These are phyloP conservation scores for Seira sanloemensis DNA, from an alignment of 2,888 invertebrate genomes.

Conservation along the genomic window DNA sequence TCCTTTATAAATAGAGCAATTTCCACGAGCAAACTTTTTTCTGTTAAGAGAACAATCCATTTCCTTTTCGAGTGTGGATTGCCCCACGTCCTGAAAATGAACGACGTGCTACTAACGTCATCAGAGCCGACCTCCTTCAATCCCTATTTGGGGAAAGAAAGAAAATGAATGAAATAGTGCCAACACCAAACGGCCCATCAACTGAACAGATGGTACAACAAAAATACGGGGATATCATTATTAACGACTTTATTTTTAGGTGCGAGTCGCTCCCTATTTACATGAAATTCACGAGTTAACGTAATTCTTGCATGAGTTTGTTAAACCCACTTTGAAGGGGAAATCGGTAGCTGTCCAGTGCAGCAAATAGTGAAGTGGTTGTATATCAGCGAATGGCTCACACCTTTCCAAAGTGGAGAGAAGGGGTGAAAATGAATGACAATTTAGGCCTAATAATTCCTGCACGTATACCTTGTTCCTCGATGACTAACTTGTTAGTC, in stretches of 20 bases:
- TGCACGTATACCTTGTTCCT: too few relatives aligned
- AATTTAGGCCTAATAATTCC: too few relatives aligned
- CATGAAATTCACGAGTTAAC: too few relatives aligned
- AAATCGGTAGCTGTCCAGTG: neutral
- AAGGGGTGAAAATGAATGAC: too few relatives aligned
- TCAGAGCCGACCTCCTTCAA: neutral
- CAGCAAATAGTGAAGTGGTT: neutral
- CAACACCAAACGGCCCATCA: neutral
- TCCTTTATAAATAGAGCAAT: neutral
- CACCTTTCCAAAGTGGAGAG: too few relatives aligned
- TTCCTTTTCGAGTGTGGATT: neutral
- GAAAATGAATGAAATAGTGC: neutral
- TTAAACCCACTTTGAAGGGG: neutral
- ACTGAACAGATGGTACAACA: neutral
- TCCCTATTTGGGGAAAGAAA: neutral
- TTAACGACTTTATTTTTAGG: neutral
- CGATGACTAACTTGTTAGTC: too few relatives aligned
- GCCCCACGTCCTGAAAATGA: neutral
- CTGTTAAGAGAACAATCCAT: constrained; percentile 1
- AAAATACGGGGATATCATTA: neutral
- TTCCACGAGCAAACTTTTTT: constrained; percentile 3
- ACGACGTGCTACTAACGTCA: constrained; percentile 13
- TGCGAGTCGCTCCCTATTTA: too few relatives aligned
- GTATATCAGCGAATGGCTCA: neutral
- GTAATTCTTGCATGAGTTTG: neutral